Evolutionary conservation across 2,888 invertebrate genomes (phyloP), one percentile per base, ranked within the genome.

Genomic region (Drosophila flavopinicola): DNA sequence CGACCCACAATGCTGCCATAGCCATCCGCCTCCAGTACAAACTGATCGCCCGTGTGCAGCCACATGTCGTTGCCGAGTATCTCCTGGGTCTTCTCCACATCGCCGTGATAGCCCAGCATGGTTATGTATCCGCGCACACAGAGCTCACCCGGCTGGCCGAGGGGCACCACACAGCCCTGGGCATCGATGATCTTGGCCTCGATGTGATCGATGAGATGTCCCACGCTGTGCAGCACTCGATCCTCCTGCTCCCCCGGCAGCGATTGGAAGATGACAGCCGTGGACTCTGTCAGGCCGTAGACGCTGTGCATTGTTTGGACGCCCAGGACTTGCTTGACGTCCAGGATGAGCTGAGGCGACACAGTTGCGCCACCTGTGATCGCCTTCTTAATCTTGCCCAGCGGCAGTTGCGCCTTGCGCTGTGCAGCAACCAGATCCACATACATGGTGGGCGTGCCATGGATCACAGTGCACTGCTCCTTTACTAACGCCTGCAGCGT

Each of bases 391-490:
- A 92, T 78, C 0, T 89, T 90, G 44, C 92, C 91, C 23, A 94
- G 90, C 1, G 92, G 91, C 11, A 92, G 80, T 9, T 92, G 89
- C 6, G 92, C 68, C 59, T 91, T 89, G 25, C 90, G 90, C 76
- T 93, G 93, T 4, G 90, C 90, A 24, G 92, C 92, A 35, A 96
- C 90, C 70, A 96, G 92, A 91, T 96, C 96, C 10, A 96, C 93
- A 90, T 95, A 95, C 97, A 97, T 97, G 2, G 97, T 97, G 5
- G 97, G 96, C 0, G 96, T 96, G 30, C 96, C 96, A 86, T 94
- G 94, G 24, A 95, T 88, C 1, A 94, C 90, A 0, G 94, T 94
- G 84, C 96, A 96, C 93, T 93, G 94, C 90, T 97, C 95, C 17
- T 93, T 90, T 20, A 92, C 90, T 4, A 96, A 93, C 0, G 95